phyloP scores from a whole-genome alignment of 2,113 vertebrate species.

The Mola mola region DNA sequence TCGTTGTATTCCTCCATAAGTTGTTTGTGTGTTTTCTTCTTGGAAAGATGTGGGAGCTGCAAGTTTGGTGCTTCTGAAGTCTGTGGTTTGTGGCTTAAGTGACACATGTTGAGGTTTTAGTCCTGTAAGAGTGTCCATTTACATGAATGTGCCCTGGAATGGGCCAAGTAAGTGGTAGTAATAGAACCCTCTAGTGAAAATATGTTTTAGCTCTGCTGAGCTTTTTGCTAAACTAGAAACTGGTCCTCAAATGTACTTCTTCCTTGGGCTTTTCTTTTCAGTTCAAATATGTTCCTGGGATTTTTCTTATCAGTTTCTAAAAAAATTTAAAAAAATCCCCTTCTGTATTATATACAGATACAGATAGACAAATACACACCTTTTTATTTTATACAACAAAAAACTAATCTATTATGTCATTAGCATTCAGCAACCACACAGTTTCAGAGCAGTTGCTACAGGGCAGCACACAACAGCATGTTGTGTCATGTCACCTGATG shows the following conservation, averaged over 20 bases:
- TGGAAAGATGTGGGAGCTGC: conserved; percentile 36
- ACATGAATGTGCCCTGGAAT: background rate
- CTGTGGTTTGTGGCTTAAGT: conserved; percentile 2
- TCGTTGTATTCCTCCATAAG: conserved; percentile 61
- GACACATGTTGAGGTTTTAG: conserved; percentile 11
- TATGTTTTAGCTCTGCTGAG: background rate
- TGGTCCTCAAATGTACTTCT: background rate
- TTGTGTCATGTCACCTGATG: conserved; percentile 11
- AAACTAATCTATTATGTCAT: background rate
- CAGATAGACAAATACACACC: background rate
- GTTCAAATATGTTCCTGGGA: background rate
- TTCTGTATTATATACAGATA: background rate
- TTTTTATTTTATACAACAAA: background rate
- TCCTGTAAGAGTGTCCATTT: background rate
- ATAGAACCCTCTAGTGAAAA: background rate
- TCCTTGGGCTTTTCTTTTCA: background rate
- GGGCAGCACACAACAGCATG: conserved; percentile 19
- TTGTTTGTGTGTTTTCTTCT: conserved; percentile 38
- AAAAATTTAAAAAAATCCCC: background rate
- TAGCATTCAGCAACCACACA: conserved; percentile 4
- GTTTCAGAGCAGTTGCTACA: conserved; percentile 14
- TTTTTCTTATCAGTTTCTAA: background rate
- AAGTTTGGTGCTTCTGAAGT: conserved; percentile 12
- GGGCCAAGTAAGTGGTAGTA: background rate
- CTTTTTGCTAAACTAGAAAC: background rate